Conservation (phyloP, 2,888 invertebrate species). For the Camptogramma bilineatum region DNA sequence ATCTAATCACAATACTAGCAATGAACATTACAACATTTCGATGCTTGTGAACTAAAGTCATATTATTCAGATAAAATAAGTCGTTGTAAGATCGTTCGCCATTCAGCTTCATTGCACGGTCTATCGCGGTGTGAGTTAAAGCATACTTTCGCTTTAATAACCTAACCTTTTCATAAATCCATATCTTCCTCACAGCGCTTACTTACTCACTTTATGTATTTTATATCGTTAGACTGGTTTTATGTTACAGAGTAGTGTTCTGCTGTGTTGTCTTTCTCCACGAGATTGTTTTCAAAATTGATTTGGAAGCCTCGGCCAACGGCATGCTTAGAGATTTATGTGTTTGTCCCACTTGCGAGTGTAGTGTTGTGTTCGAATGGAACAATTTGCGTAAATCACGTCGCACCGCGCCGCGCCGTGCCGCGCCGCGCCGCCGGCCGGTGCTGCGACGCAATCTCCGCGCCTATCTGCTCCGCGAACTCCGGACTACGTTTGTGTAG, state of each 20-base stretch:
- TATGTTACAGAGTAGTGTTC: background rate
- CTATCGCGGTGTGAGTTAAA: no score
- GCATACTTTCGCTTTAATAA: no score
- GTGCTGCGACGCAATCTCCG: slow-evolving; percentile 15
- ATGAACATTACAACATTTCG: no score
- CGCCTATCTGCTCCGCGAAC: slow-evolving; percentile 13
- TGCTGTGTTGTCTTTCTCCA: background rate
- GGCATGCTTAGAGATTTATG: slow-evolving; percentile 8
- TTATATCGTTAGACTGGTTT: no score
- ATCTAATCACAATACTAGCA: no score
- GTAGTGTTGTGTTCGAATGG: slow-evolving; percentile 13
- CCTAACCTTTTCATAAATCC: no score
- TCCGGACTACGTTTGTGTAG: background rate
- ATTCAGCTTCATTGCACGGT: no score
- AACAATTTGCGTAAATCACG: slow-evolving; percentile 18
- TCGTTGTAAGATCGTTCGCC: no score
- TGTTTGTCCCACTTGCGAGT: slow-evolving; percentile 5
- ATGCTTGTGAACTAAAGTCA: no score
- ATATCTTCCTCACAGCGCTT: no score
- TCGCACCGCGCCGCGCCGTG: slow-evolving; percentile 1
- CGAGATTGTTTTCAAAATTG: slow-evolving; percentile 13
- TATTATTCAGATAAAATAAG: no score
- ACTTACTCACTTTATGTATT: no score
- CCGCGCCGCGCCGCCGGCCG: slow-evolving; percentile 1
- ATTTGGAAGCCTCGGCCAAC: background rate